Evolutionary conservation across 2,113 vertebrate genomes (phyloP).

Genomic region (Ciconia stormi): DNA sequence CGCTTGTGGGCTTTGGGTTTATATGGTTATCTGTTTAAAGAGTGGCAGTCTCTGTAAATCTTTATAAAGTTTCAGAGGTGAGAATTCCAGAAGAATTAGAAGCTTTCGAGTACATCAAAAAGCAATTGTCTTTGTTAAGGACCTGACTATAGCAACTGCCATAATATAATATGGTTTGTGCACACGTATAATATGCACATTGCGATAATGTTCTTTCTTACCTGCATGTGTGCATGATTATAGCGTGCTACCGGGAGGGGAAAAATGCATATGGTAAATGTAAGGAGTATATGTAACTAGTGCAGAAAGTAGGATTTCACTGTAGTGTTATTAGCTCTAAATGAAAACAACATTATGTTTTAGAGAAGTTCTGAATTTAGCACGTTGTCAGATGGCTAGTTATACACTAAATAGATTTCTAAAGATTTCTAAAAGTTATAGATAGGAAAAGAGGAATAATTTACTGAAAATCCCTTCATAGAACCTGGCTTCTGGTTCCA

Average conservation of each 20-base stretch:
- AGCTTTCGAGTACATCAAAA: neutral
- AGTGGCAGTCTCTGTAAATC: neutral
- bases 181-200: rapidly evolving
- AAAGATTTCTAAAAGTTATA: neutral
- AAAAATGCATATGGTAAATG: neutral
- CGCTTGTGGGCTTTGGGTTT: neutral
- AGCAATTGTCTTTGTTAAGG: neutral
- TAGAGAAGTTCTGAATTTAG: neutral
- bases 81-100: neutral
- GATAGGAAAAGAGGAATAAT: neutral
- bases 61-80: neutral
- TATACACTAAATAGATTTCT: neutral
- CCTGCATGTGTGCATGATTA: neutral
- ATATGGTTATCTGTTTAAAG: neutral
- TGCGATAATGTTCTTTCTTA: neutral
- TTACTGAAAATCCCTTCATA: neutral
- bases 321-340: neutral
- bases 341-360: neutral
- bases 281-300: neutral
- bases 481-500: neutral
- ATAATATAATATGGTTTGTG: neutral
- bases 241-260: neutral
- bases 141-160: neutral
- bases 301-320: neutral
- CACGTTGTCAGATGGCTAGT: neutral